A percentile compares a stretch with the other conserved stretches of the same genome.
Evolutionary conservation across 1,140 invertebrate species (phyloP).

Genomic region (Aphelenchoides avenae): DNA sequence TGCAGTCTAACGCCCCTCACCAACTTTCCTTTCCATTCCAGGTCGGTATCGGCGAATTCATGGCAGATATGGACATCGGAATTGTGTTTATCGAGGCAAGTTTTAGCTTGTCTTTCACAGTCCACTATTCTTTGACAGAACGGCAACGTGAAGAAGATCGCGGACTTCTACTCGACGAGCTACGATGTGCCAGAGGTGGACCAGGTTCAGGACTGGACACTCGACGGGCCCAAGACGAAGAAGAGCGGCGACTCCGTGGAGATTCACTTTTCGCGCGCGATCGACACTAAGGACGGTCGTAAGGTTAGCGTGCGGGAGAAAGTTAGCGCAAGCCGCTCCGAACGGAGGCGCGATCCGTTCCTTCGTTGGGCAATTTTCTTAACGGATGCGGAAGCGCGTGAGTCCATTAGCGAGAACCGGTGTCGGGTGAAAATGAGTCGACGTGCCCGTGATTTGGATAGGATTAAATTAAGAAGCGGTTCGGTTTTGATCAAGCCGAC

Average conservation of each 20-base stretch:
- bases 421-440: too few species aligned
- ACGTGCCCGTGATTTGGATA: too few species aligned
- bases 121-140: too few species aligned
- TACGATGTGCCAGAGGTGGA: conserved; percentile 36
- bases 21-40: not conserved
- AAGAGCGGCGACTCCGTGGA: conserved; percentile 11
- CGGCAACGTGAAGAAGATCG: conserved; percentile 32
- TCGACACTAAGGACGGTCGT: conserved; percentile 38
- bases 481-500: too few species aligned
- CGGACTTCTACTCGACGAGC: conserved; percentile 40
- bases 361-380: too few species aligned
- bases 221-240: conserved; percentile 26
- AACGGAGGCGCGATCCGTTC: too few species aligned
- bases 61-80: conserved; percentile 49
- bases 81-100: conserved; percentile 40
- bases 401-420: too few species aligned
- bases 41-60: conserved; percentile 16
- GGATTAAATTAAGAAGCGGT: too few species aligned
- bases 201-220: conserved; percentile 33
- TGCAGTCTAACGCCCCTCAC: not conserved
- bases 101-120: too few species aligned
- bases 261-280: conserved; percentile 35
- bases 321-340: too few species aligned
- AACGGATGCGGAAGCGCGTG: too few species aligned
- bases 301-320: too few species aligned